A percentile compares a stretch with the other conserved stretches of the same genome.
These are phyloP conservation scores for Ischnus inquisitorius DNA, from an alignment of 2,888 invertebrate species.

Conservation along the genomic window DNA sequence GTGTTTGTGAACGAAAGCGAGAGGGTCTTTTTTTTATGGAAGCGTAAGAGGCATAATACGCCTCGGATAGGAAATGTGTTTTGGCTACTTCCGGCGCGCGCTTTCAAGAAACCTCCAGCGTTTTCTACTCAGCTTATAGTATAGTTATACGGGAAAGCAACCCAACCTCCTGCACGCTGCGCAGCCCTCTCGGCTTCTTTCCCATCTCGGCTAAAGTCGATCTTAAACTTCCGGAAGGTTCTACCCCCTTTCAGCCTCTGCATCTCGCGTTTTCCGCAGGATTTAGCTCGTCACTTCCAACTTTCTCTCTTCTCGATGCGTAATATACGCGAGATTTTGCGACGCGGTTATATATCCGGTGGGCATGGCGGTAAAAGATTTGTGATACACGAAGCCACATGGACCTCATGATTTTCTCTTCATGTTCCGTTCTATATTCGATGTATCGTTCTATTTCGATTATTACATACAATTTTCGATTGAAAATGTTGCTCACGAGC, in stretches of 20 bases:
- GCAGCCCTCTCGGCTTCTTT: constrained; percentile 4
- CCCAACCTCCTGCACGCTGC: background rate
- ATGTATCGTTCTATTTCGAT: background rate
- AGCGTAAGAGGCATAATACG: background rate
- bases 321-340: constrained; percentile 30
- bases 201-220: constrained; percentile 51
- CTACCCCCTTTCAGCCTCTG: constrained; percentile 27
- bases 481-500: constrained; percentile 29
- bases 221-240: constrained; percentile 51
- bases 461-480: constrained; percentile 30
- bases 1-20: background rate
- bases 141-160: constrained; percentile 29
- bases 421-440: background rate
- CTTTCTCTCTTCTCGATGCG: constrained; percentile 27
- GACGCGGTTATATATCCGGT: constrained; percentile 44
- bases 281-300: constrained; percentile 53
- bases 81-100: constrained; percentile 58
- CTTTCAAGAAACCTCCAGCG: constrained; percentile 30
- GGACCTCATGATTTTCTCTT: background rate
- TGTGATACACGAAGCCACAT: constrained; percentile 32
- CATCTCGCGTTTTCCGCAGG: constrained; percentile 32
- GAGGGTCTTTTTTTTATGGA: background rate
- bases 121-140: constrained; percentile 21
- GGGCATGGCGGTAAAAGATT: constrained; percentile 39
- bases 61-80: constrained; percentile 64